Evolutionary conservation across 1,140 invertebrate species (phyloP).

Genomic region (Metaphire vulgaris): DNA sequence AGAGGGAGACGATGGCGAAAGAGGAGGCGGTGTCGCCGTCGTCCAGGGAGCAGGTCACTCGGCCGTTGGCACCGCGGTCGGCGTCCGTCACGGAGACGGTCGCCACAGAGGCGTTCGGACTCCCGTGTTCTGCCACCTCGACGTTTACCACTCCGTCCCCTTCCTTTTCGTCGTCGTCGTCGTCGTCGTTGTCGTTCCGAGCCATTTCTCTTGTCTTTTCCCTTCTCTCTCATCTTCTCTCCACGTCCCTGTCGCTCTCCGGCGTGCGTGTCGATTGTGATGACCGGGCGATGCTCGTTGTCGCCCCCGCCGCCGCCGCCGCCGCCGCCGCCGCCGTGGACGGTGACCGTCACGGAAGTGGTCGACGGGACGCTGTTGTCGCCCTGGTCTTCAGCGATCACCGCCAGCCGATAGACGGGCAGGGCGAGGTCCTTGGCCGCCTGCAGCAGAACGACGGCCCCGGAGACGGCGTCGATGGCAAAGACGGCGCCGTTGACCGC

Average conservation of each 20-base stretch:
- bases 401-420: not conserved
- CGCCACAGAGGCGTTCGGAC: conserved; percentile 37
- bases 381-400: conserved; percentile 5
- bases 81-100: conserved; percentile 41
- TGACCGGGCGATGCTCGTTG: not conserved
- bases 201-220: no score
- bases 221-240: no score
- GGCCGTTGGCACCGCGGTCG: conserved; percentile 41
- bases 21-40: no score
- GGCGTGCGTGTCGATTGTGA: not conserved
- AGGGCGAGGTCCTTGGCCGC: not conserved
- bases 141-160: conserved; percentile 31
- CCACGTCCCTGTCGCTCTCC: no score
- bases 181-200: not conserved
- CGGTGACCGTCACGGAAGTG: not conserved
- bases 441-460: not conserved
- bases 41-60: conserved; percentile 37
- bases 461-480: not conserved
- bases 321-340: not conserved
- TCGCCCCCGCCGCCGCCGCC: no score
- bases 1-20: conserved; percentile 33
- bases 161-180: not conserved
- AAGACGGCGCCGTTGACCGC: conserved; percentile 6
- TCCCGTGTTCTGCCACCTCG: conserved; percentile 25
- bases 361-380: not conserved